Base-by-base conservation (phyloP, 2,797 vertebrate genomes). In the Cryptoblepharus egeriae region DNA sequence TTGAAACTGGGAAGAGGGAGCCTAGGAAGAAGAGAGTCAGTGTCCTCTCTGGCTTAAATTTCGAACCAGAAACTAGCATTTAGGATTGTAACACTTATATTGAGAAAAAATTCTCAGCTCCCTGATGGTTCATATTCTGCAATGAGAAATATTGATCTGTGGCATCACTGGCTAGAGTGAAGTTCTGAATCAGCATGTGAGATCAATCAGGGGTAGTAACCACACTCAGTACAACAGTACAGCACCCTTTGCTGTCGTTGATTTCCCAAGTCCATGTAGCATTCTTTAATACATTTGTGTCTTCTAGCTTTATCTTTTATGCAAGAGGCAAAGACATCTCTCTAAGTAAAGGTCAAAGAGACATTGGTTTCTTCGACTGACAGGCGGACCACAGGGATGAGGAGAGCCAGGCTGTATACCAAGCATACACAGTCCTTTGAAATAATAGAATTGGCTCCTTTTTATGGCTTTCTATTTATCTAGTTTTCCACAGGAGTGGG, bases 281-380 rank as follows among this genome's bases (percentile, higher is more conserved):
- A 77, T 64, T 73, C 71, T 64, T 30, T 30, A 37, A 69, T 87
- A 13, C 30, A 65, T 32, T 32, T 85, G 71, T 82, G 86, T 80
- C 74, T 68, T 80, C 28, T 78, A 64, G 55, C n/a, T 22, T 60
- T 16, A 81, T 87, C 42, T 68, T 81, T 11, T 37, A 60, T 79
- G 81, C 52, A 71, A 63, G 22, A 35, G 37, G 42, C 45, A 77
- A 32, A 78, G 12, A 30, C 49, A 32, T 24, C 7, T 28, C 16
- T 65, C 30, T 72, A 75, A 79, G 1, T 24, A 75, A 85, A 87
- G 83, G 85, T 89, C 75, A 85, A 67, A 24, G 0, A 49, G 20
- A 77, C 35, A 60, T 52, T 80, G 79, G 72, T 83, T 68, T n/a
- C 35, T 2, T 0, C 0, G 55, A 61, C 76, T 87, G 80, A 84